These are phyloP conservation scores for Balaeniceps rex DNA, from an alignment of 2,113 vertebrate genomes.

Conservation along the genomic window DNA sequence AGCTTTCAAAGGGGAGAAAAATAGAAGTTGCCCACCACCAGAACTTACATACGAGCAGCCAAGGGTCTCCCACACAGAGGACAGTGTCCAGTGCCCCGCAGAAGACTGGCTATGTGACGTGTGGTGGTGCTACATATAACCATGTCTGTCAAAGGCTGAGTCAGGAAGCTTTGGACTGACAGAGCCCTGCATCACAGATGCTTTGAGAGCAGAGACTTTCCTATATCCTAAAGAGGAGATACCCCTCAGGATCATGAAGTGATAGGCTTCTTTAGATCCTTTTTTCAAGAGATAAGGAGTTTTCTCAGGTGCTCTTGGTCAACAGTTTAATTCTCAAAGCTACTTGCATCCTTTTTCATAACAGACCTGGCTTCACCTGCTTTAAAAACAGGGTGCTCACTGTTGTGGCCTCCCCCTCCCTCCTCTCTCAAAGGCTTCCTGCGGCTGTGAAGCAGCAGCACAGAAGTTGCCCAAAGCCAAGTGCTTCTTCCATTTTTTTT, in stretches of 20 bases:
- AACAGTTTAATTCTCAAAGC: background rate
- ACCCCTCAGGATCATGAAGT: background rate
- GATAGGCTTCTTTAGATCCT: background rate
- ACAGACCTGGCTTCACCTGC: background rate
- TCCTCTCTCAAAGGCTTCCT: background rate
- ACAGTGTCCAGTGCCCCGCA: background rate
- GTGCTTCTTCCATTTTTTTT: background rate
- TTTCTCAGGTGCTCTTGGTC: background rate
- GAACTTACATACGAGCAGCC: background rate
- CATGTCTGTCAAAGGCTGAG: background rate
- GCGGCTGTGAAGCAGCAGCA: background rate
- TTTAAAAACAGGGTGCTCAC: background rate
- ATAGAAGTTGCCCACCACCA: background rate
- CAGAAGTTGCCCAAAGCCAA: background rate
- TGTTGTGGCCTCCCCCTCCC: background rate
- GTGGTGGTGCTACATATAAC: background rate
- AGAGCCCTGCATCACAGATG: background rate
- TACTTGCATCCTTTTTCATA: background rate
- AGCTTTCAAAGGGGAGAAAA: background rate
- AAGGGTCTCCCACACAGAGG: background rate
- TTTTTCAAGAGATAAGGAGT: background rate
- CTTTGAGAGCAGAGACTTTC: background rate
- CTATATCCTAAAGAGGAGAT: background rate
- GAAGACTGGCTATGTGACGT: background rate
- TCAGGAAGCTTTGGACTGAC: background rate